These are phyloP conservation scores for Desoria tigrina DNA, from an alignment of 2,888 invertebrate genomes.

Conservation along the genomic window DNA sequence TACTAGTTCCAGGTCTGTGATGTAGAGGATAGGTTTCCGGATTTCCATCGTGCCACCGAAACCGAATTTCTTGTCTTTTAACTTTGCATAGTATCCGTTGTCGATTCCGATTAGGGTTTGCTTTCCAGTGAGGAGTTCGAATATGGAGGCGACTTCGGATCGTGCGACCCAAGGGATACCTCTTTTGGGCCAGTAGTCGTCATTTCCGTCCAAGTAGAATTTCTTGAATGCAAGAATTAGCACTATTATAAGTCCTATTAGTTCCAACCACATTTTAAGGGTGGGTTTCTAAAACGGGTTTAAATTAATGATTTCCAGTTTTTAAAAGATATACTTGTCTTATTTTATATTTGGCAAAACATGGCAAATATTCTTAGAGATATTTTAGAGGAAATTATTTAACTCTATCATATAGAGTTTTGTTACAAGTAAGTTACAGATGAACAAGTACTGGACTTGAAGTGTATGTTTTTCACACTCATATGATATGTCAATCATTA, in stretches of 20 bases:
- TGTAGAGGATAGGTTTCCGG: constrained; percentile 29
- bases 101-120: constrained; percentile 26
- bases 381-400: too few species aligned
- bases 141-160: constrained; percentile 15
- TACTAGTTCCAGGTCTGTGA: constrained; percentile 43
- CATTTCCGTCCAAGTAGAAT: constrained; percentile 30
- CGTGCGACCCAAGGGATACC: constrained; percentile 24
- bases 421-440: too few species aligned
- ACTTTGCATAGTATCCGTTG: constrained; percentile 15
- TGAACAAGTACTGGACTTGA: too few species aligned
- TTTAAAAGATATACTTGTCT: too few species aligned
- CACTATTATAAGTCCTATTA: constrained; percentile 2
- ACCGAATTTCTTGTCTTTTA: constrained; percentile 11
- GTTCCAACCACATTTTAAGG: background rate
- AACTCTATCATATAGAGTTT: too few species aligned
- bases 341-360: too few species aligned
- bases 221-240: constrained; percentile 14
- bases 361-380: too few species aligned
- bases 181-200: constrained; percentile 37
- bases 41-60: constrained; percentile 40
- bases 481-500: too few species aligned
- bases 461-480: too few species aligned
- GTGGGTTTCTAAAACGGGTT: too few species aligned
- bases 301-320: too few species aligned
- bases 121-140: constrained; percentile 16